A percentile compares a stretch with the other conserved stretches of the same genome.
These are phyloP conservation scores for Neotragus pygmaeus DNA, from an alignment of 2,113 vertebrate species.

Conservation along the genomic window DNA sequence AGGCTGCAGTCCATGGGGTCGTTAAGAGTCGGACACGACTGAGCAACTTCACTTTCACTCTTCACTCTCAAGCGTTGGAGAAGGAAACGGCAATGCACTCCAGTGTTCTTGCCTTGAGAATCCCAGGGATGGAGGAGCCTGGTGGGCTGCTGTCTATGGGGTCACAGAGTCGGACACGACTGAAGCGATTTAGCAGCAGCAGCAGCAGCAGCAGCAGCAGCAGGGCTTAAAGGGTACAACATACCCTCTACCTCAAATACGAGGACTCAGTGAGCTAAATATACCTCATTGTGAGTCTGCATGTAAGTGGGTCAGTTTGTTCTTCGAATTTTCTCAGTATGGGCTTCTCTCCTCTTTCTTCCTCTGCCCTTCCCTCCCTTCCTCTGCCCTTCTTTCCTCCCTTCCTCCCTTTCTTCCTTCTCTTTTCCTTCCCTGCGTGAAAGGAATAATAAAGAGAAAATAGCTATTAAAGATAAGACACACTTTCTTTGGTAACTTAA, in stretches of 20 bases:
- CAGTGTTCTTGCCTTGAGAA: no score
- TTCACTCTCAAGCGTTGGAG: no score
- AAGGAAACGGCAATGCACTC: no score
- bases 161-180: no score
- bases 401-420: not conserved
- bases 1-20: no score
- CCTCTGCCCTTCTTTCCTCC: not conserved
- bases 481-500: not conserved
- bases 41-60: no score
- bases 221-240: not conserved
- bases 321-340: not conserved
- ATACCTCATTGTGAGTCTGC: not conserved
- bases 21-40: no score
- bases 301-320: not conserved
- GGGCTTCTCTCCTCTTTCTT: not conserved
- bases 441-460: not conserved
- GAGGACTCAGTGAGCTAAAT: not conserved
- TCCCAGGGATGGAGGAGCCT: no score
- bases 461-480: not conserved
- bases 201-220: not conserved
- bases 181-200: no score
- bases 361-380: not conserved
- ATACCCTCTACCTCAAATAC: not conserved
- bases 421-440: not conserved
- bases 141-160: no score